Base-by-base conservation (phyloP, 2,113 vertebrate species). In the Pelecanus crispus region DNA sequence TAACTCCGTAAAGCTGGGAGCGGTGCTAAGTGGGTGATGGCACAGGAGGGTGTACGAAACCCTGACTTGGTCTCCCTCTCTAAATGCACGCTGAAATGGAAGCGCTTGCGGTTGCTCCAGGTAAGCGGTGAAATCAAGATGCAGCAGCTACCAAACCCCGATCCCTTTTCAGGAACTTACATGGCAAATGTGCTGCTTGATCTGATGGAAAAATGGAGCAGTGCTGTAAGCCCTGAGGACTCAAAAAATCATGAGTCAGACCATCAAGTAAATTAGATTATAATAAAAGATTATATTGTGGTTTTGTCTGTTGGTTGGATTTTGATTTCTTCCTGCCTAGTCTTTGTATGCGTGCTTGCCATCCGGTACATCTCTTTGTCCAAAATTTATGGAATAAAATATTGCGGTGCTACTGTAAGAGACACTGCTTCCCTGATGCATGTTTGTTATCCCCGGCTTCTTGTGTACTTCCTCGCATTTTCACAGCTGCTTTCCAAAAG, bases 211-310 rank as follows among this genome's bases (percentile, higher is more conserved):
- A 77, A 83, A 74, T 4, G 80, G 53, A 92, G 86, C 88, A 5
- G 66, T n/a, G 70, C 56, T 80, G 71, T 53, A 44, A 24, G 84
- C 68, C 75, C 72, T 1, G 31, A 89, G 59, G 86, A 86, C 77
- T 71, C 62, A 34, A 59, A 59, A 71, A 67, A 38, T 58, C 77
- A 74, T 87, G 95, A 95, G 61, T 95, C 92, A 93, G 94, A 50
- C 90, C 63, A 22, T 89, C 28, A 42, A 95, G 72, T 91, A 62
- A 92, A 94, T 95, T 56, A 61, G 68, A 68, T 89, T 73, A 81
- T 81, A 95, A 89, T 96, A 90, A 78, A 96, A 66, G 31, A 78
- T 91, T 81, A 17, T 59, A 17, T 32, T 63, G 85, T 79, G 85
- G 68, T 25, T 89, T 95, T 84, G 58, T 70, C 68, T 72, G 59